Evolutionary conservation across 2,888 invertebrate genomes (phyloP).

Genomic region (Cataglyphis livida): DNA sequence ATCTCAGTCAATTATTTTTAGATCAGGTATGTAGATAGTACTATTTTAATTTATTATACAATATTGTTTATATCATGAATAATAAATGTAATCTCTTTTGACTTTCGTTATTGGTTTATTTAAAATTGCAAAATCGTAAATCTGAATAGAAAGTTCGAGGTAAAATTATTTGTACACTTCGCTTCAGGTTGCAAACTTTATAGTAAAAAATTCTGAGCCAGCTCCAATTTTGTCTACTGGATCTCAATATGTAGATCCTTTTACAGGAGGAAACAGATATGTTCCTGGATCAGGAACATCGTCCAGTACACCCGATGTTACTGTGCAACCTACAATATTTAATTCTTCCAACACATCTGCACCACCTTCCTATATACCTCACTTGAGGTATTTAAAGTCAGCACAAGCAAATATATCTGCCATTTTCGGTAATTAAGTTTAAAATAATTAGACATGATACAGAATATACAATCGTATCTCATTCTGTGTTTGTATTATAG

Average conservation of each 20-base stretch:
- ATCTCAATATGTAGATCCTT: conserved; percentile 87
- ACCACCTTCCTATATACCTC: conserved; percentile 85
- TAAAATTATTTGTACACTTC: conserved; percentile 11
- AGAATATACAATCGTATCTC: neutral
- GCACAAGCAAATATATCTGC: conserved; percentile 92
- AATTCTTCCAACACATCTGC: conserved; percentile 64
- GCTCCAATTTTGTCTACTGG: conserved; percentile 74
- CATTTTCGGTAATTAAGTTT: conserved; percentile 88
- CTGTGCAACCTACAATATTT: conserved; percentile 49
- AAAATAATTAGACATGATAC: neutral
- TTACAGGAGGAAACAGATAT: conserved; percentile 91
- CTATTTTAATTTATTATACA: neutral
- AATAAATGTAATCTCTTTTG: neutral
- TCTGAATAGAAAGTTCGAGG: neutral
- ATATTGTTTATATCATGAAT: neutral
- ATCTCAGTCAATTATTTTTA: conserved; percentile 94
- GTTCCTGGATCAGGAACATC: conserved; percentile 86
- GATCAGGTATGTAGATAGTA: conserved; percentile 87
- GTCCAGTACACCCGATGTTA: conserved; percentile 27
- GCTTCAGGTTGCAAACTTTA: conserved; percentile 94
- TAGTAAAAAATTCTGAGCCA: conserved; percentile 91
- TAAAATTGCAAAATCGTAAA: conserved; percentile 17
- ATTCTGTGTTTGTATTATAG: conserved; percentile 73
- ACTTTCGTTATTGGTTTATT: neutral
- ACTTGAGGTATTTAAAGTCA: conserved; percentile 88